A percentile compares a stretch with the other conserved stretches of the same genome.
Conservation (phyloP, 2,888 invertebrate species). For the Exocentrus adspersus region DNA sequence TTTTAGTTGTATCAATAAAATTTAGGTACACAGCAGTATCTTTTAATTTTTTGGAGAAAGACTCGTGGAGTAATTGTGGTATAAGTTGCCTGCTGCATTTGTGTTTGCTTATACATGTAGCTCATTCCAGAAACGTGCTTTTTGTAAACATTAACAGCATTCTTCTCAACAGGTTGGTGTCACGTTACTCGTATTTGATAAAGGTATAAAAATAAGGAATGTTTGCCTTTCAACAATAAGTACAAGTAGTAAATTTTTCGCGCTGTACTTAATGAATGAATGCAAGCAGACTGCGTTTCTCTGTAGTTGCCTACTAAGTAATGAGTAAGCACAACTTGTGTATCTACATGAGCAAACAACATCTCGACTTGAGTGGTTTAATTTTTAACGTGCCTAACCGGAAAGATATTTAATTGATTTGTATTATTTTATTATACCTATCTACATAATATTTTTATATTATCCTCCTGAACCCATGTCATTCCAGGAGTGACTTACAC, state of each 20-base stretch:
- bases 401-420: slow-evolving; percentile 10
- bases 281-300: slow-evolving; percentile 12
- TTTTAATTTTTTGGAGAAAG: no score
- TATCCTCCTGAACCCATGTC: no score
- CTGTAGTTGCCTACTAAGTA: neutral
- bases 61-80: no score
- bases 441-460: no score
- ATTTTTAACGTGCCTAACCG: slow-evolving; percentile 29
- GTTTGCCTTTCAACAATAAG: slow-evolving; percentile 26
- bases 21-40: no score
- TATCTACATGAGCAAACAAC: slow-evolving; percentile 7
- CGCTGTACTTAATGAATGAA: slow-evolving; percentile 29
- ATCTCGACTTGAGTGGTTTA: slow-evolving; percentile 21
- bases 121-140: slow-evolving; percentile 28
- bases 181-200: slow-evolving; percentile 30
- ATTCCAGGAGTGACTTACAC: no score
- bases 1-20: no score
- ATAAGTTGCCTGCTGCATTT: no score
- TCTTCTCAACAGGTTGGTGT: slow-evolving; percentile 32
- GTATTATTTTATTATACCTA: no score
- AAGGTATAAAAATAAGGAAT: slow-evolving; percentile 21
- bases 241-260: slow-evolving; percentile 28
- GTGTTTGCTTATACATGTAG: slow-evolving; percentile 13
- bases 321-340: slow-evolving; percentile 15
- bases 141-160: slow-evolving; percentile 30